Evolutionary conservation across 2,888 invertebrate genomes (phyloP).

Genomic region (Choristoneura rosaceana): DNA sequence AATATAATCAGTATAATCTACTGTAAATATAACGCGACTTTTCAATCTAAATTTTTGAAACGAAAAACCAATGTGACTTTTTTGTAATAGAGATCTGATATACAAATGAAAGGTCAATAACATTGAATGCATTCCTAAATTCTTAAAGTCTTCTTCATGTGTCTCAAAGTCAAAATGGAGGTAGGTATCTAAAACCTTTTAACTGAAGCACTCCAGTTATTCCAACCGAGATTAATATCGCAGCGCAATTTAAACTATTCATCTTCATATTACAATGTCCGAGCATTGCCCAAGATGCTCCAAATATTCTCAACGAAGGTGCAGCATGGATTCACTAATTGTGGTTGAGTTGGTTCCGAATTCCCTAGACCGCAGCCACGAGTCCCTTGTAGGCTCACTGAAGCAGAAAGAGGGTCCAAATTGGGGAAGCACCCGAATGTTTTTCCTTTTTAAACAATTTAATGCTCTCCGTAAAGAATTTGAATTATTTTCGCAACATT

Average conservation of each 20-base stretch:
- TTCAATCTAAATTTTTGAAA: too few relatives aligned
- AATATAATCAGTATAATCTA: too few relatives aligned
- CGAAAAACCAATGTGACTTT: too few relatives aligned
- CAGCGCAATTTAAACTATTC: not conserved
- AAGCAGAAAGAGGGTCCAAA: conserved; percentile 25
- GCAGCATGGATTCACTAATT: conserved; percentile 17
- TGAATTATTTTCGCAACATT: conserved; percentile 13
- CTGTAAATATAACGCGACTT: too few relatives aligned
- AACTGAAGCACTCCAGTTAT: not conserved
- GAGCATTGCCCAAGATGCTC: conserved; percentile 3
- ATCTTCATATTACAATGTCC: not conserved
- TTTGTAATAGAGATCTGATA: too few relatives aligned
- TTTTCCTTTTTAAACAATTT: conserved; percentile 26
- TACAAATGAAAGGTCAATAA: too few relatives aligned
- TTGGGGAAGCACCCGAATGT: conserved; percentile 12
- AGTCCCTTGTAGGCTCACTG: conserved; percentile 21
- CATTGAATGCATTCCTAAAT: too few relatives aligned
- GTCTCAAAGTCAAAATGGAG: not conserved
- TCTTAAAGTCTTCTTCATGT: too few relatives aligned
- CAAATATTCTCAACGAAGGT: conserved; percentile 8
- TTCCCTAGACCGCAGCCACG: conserved; percentile 13
- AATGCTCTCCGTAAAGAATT: conserved; percentile 6
- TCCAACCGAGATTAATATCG: not conserved
- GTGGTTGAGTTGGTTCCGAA: conserved; percentile 23
- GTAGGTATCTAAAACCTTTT: not conserved